Base-by-base conservation (phyloP, 1,140 invertebrate genomes). In the Cataglyphis hispanica region DNA sequence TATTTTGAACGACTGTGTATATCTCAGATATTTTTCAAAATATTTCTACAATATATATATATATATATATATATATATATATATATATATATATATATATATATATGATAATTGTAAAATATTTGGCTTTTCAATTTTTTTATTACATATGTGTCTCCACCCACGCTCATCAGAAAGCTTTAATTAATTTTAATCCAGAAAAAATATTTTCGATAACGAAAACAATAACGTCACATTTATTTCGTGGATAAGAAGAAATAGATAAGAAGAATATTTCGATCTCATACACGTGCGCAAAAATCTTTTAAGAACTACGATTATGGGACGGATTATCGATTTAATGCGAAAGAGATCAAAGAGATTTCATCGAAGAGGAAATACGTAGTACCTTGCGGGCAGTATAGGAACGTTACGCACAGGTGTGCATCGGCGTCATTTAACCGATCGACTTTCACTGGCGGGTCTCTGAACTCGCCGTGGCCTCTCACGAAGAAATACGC, bases 371-470 rank as follows among this genome's bases (percentile, higher is more conserved):
- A 22, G 16, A 25, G 46, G 8, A 34, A 75, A 63, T 70, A 69
- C 77, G 43, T 66, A 66, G 40, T 69, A 72, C 25, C 34, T 31
- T 7, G 4, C 53, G 58, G 43, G 11, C 69, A 75, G 87, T 56
- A 69, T 58, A 77, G 74, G 63, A 50, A 87, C 80, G 40, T 91
- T 86, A 86, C 87, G 16, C 46, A 80, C 88, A 87, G 86, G 75
- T 88, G 86, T 87, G 88, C 88, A 83, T 61, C 86, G 75, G 37
- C 46, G 43, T 75, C 83, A 72, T 85, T 74, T 89, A 83, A 74
- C 80, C 40, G 80, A 90, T 90, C 84, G 88, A 92, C 92, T 93
- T 93, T 93, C 92, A 93, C 92, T 93, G 83, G 86, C 66, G 86
- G 92, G 91, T 93, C 92, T 90, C 85, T 93, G 92, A 93, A 93